These are phyloP conservation scores for Drosophila saltans DNA, from an alignment of 1,140 invertebrate genomes.

Conservation along the genomic window DNA sequence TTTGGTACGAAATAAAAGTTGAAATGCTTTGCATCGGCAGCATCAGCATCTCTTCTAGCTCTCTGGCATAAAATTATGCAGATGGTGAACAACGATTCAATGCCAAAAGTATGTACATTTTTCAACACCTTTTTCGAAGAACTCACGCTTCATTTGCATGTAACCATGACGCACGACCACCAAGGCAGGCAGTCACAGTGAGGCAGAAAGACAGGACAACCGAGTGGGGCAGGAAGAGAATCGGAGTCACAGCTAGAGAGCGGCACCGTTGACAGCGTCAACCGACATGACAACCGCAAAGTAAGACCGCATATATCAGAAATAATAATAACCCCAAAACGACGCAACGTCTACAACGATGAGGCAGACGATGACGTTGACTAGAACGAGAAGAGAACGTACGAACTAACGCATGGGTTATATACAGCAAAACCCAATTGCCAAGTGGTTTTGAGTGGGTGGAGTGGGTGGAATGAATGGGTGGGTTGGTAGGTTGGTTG, in stretches of 20 bases:
- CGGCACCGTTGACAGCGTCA: slow-evolving; percentile 6
- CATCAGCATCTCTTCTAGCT: too few relatives aligned
- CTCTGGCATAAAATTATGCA: slow-evolving; percentile 74
- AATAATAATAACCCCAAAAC: slow-evolving; percentile 70
- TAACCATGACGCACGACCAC: slow-evolving; percentile 57
- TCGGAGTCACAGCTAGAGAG: slow-evolving; percentile 47
- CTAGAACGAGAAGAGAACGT: slow-evolving; percentile 13
- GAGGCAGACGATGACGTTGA: slow-evolving; percentile 20
- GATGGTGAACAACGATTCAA: slow-evolving; percentile 57
- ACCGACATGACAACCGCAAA: slow-evolving; percentile 73
- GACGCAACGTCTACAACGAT: background rate
- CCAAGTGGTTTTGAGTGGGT: slow-evolving; percentile 8
- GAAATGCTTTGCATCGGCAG: slow-evolving; percentile 47
- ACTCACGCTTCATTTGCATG: slow-evolving; percentile 80
- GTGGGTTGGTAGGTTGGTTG: background rate
- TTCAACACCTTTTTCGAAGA: slow-evolving; percentile 76
- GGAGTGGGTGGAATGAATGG: background rate
- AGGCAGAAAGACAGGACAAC: background rate
- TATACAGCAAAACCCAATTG: slow-evolving; percentile 40
- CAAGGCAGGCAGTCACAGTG: slow-evolving; percentile 2
- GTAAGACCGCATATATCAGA: slow-evolving; percentile 81
- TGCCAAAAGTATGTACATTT: slow-evolving; percentile 55
- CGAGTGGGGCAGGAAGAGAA: slow-evolving; percentile 42
- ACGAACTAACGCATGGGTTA: slow-evolving; percentile 14
- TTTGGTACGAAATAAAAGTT: slow-evolving; percentile 42